phyloP scores from a whole-genome alignment of 2,797 vertebrate genomes.

The Cuculus canorus region DNA sequence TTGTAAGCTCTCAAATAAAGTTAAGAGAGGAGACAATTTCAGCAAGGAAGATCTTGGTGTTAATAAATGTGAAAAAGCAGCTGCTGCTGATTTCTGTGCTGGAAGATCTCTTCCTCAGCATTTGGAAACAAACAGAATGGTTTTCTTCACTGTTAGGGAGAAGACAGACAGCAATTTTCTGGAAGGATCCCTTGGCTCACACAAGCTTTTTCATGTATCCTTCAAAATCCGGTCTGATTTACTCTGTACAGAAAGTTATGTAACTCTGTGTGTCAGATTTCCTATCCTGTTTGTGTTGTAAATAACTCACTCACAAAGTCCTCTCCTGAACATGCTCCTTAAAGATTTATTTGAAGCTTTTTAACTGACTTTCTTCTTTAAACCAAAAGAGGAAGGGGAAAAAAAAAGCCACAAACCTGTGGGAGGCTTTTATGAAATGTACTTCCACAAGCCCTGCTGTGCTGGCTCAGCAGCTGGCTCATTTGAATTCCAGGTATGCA shows the following conservation, averaged over 20 bases:
- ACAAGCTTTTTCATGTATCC: neutral
- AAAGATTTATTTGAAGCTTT: neutral
- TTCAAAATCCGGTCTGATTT: neutral
- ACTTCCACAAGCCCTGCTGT: constrained; percentile 5
- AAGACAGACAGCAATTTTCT: neutral
- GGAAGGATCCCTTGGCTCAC: neutral
- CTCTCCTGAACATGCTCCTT: neutral
- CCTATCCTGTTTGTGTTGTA: neutral
- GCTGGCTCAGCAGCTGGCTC: constrained; percentile 43
- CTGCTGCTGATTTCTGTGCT: neutral
- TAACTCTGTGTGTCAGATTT: neutral
- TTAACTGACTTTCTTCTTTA: neutral
- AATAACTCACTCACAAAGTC: neutral
- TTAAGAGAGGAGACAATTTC: neutral
- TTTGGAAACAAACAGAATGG: neutral
- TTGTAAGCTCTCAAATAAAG: neutral
- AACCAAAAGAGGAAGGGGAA: neutral
- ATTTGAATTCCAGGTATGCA: constrained; percentile 46
- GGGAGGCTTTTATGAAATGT: constrained; percentile 1
- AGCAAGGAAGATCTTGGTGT: neutral
- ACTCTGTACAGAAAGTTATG: neutral
- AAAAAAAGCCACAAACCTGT: neutral
- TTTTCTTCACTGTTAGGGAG: neutral
- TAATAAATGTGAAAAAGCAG: neutral
- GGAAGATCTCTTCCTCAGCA: neutral